Percentiles rank a stretch among this genome's conserved stretches.
Conservation (phyloP, 2,797 vertebrate genomes). For the Borostomias antarcticus region DNA sequence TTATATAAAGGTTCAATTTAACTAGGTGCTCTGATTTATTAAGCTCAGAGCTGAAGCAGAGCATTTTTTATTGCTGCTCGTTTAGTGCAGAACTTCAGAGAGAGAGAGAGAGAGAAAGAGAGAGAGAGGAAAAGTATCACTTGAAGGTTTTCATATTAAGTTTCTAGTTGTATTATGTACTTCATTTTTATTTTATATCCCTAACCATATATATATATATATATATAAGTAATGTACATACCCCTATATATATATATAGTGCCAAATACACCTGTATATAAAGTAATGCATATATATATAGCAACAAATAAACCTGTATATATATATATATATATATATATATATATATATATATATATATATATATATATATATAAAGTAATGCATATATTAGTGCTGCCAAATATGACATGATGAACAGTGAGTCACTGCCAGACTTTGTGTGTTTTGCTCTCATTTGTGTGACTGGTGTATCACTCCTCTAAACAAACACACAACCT, state of each 20-base stretch:
- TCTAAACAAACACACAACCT: too few relatives aligned
- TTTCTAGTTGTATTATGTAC: constrained; percentile 37
- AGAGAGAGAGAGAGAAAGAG: too few relatives aligned
- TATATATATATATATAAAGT: constrained; percentile 35
- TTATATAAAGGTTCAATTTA: constrained; percentile 80
- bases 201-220: constrained; percentile 46
- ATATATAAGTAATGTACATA: constrained; percentile 29
- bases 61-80: constrained; percentile 59
- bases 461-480: too few relatives aligned
- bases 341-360: too few relatives aligned
- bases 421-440: too few relatives aligned
- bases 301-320: too few relatives aligned
- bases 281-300: too few relatives aligned
- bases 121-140: constrained; percentile 59
- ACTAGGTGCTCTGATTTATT: constrained; percentile 77
- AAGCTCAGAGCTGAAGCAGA: constrained; percentile 69
- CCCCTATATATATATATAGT: constrained; percentile 45
- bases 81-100: constrained; percentile 43
- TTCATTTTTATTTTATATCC: constrained; percentile 41
- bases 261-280: too few relatives aligned
- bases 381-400: constrained; percentile 47
- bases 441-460: too few relatives aligned
- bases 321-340: too few relatives aligned
- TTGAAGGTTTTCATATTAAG: constrained; percentile 58
- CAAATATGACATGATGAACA: constrained; percentile 55